Percentiles rank a stretch among this genome's conserved stretches.
Evolutionary conservation across 2,888 invertebrate species (phyloP).

Genomic region (Eupithecia inturbata): DNA sequence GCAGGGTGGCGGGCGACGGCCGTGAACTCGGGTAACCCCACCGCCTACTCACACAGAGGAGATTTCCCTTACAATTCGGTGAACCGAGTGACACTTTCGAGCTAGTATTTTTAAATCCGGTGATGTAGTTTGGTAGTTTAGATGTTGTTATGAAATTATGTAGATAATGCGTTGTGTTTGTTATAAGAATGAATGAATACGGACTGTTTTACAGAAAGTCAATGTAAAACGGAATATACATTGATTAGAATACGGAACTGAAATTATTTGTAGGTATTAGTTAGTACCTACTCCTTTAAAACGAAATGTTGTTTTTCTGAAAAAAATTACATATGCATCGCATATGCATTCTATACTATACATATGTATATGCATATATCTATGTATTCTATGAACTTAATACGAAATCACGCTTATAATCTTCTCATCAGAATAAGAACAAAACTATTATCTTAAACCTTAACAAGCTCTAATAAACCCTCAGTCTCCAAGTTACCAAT

Average conservation of each 20-base stretch:
- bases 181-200: neutral
- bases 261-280: neutral
- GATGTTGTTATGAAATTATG: neutral
- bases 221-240: neutral
- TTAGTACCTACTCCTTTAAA: too few species aligned
- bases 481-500: too few species aligned
- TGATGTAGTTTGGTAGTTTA: neutral
- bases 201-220: neutral
- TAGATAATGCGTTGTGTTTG: neutral
- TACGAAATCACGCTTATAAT: neutral
- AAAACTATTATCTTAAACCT: neutral
- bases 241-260: neutral
- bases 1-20: slow-evolving; percentile 53
- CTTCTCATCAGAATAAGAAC: neutral
- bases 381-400: too few species aligned
- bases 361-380: too few species aligned
- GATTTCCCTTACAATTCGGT: slow-evolving; percentile 46
- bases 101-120: slow-evolving; percentile 19
- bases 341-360: too few species aligned
- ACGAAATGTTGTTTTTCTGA: too few species aligned
- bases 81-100: slow-evolving; percentile 31
- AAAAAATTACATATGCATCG: too few species aligned
- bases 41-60: slow-evolving; percentile 47
- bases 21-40: slow-evolving; percentile 79
- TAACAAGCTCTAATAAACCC: neutral